These are phyloP conservation scores for Lithodes maja DNA, from an alignment of 2,888 invertebrate species.

Conservation along the genomic window DNA sequence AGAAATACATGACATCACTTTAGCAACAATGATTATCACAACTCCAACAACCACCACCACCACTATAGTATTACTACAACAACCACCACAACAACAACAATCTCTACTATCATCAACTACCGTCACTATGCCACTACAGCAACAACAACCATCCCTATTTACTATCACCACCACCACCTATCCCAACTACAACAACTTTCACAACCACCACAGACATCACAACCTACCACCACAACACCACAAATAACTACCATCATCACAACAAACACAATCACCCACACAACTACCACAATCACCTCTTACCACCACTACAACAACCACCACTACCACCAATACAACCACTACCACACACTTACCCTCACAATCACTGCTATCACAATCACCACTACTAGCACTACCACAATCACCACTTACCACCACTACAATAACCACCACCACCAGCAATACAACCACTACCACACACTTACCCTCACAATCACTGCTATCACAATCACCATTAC, in stretches of 20 bases:
- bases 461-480: background rate
- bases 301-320: background rate
- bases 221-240: background rate
- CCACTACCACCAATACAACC: background rate
- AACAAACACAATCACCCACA: background rate
- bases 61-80: background rate
- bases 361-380: background rate
- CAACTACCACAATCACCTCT: background rate
- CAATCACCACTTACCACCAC: background rate
- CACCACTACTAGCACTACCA: background rate
- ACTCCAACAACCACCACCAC: background rate
- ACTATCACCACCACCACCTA: background rate
- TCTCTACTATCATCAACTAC: background rate
- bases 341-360: background rate
- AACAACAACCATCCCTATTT: background rate
- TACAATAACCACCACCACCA: background rate
- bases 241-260: background rate
- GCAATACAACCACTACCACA: background rate
- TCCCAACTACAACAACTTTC: background rate
- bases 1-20: background rate
- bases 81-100: background rate
- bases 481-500: background rate
- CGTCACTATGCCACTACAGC: background rate
- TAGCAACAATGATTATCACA: background rate
- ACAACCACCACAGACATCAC: background rate